Base-by-base conservation (phyloP, 2,113 vertebrate species). In the Pelecanoides urinatrix region DNA sequence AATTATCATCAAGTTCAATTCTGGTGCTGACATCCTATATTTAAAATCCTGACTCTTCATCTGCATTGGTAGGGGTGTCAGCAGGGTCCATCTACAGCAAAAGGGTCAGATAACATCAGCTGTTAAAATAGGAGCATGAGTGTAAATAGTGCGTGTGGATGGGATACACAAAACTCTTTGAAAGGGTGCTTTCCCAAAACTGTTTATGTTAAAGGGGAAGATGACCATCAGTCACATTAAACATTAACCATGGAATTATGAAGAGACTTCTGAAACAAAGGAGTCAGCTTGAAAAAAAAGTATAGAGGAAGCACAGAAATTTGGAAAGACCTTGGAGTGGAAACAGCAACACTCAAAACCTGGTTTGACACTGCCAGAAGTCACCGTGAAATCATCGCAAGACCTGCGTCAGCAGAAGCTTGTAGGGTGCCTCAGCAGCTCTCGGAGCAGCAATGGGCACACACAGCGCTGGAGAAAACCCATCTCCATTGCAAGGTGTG, bases 381-480 rank as follows among this genome's bases (percentile, higher is more conserved):
- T 38, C 36, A 52, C 25, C 2, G 0, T 23, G 13, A 20, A 58
- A 45, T 16, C 56, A n/a, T 4, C 1, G 1, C 34, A 84, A 18
- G 18, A 21, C 42, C 22, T 53, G 25, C 7, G 1, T 8, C 0
- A 0, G 3, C 20, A 13, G 1, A 1, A 50, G 52, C 12, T 26
- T 30, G 6, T 44, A 38, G 23, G 49, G 30, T 4, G 3, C n/a
- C 25, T 53, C 53, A 68, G 73, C 0, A 3, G 22, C 12, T 66
- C 34, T 56, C 0, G 0, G 56, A 55, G 53, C 38, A 82, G 30
- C 55, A 55, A 25, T 9, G 44, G 47, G n/a, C 62, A 90, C 12
- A 11, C 16, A 38, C 29, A 44, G 63, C 6, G 10, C 67, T 76
- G 58, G 16, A 52, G 34, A 45, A 77, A 70, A 4, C 23, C 5